Conservation (phyloP, 1,140 invertebrate species). For the Atta colombica region DNA sequence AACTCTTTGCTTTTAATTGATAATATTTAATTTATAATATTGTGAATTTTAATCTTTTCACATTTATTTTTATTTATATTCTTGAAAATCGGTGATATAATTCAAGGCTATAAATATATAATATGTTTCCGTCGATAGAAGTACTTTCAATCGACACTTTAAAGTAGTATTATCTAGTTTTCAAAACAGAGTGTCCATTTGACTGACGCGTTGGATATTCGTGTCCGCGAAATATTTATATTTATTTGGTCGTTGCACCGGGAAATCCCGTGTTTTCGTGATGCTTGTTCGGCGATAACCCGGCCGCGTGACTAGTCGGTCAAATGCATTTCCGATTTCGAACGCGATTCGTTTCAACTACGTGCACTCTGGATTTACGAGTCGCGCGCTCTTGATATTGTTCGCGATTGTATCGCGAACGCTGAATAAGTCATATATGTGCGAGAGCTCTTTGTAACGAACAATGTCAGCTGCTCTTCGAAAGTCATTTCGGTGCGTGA, state of each 20-base stretch:
- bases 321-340: conserved; percentile 58
- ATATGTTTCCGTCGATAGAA: not conserved
- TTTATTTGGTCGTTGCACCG: conserved; percentile 24
- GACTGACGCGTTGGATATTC: conserved; percentile 23
- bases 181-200: conserved; percentile 7
- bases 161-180: conserved; percentile 13
- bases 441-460: conserved; percentile 15
- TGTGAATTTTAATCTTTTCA: not conserved
- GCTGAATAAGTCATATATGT: conserved; percentile 46
- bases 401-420: conserved; percentile 58
- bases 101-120: not conserved
- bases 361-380: conserved; percentile 55
- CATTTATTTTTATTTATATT: not conserved
- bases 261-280: conserved; percentile 31
- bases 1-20: not conserved
- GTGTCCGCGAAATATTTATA: conserved; percentile 32
- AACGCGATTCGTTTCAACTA: conserved; percentile 33
- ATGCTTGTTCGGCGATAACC: conserved; percentile 20
- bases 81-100: not conserved
- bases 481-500: conserved; percentile 21
- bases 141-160: conserved; percentile 12
- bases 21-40: conserved; percentile 15
- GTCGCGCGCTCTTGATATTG: conserved; percentile 17
- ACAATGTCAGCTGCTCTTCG: conserved; percentile 45
- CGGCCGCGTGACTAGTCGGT: conserved; percentile 24